These are phyloP conservation scores for Sus cebifrons DNA, from an alignment of 2,797 vertebrate genomes.

Conservation along the genomic window DNA sequence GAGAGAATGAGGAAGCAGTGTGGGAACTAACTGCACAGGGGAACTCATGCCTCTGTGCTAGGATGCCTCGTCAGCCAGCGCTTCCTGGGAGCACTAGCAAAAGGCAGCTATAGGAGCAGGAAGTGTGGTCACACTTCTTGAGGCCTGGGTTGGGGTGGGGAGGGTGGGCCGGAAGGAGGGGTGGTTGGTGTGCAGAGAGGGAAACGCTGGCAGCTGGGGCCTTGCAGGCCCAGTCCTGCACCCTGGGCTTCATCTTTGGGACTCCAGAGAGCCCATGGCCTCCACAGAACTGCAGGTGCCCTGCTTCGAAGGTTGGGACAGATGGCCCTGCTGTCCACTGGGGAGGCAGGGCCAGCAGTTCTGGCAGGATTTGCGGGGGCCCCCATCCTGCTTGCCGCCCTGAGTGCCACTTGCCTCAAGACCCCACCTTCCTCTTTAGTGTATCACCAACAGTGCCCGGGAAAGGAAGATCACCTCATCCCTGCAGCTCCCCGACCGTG, in stretches of 20 bases:
- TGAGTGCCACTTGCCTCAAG: rapidly evolving
- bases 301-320: rapidly evolving
- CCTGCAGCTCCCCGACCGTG: conserved; percentile 97
- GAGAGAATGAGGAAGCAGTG: not conserved
- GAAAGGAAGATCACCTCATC: conserved; percentile 94
- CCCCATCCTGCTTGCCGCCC: rapidly evolving
- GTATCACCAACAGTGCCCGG: conserved; percentile 94
- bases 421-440: conserved; percentile 88
- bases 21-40: not conserved
- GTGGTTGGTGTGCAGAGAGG: not conserved
- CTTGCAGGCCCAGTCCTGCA: not conserved
- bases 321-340: rapidly evolving
- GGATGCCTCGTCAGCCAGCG: too few relatives aligned
- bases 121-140: not conserved
- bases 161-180: not conserved
- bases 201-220: not conserved
- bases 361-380: rapidly evolving
- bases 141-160: not conserved
- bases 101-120: not conserved
- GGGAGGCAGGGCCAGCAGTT: not conserved
- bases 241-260: not conserved
- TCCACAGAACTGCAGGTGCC: not conserved
- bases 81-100: not conserved
- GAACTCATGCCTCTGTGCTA: too few relatives aligned
- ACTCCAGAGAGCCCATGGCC: not conserved